Evolutionary conservation across 2,113 vertebrate genomes (phyloP).

Genomic region (Typhlomys cinereus): DNA sequence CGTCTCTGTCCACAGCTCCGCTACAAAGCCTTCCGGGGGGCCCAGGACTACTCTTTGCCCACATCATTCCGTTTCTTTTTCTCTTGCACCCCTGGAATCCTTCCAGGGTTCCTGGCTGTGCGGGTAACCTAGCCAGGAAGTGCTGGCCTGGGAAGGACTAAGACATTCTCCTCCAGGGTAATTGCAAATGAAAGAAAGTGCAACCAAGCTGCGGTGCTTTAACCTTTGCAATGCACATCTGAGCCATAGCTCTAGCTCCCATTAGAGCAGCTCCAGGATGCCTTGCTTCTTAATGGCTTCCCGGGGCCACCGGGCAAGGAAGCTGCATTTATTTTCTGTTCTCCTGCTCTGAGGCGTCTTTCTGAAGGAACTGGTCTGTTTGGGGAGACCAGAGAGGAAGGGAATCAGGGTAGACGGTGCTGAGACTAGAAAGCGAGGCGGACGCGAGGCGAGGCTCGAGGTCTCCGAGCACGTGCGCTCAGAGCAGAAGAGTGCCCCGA

Average conservation of each 20-base stretch:
- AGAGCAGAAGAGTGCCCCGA: not conserved
- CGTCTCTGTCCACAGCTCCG: too few species aligned
- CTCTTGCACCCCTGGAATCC: not conserved
- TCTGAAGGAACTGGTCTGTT: not conserved
- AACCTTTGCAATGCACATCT: slow-evolving; percentile 62
- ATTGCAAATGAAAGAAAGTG: slow-evolving; percentile 59
- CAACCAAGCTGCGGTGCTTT: slow-evolving; percentile 44
- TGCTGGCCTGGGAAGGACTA: not conserved
- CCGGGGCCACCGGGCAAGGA: slow-evolving; percentile 16
- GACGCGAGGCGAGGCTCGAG: not conserved
- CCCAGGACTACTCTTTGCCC: not conserved
- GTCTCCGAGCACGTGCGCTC: not conserved
- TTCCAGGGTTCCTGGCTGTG: not conserved
- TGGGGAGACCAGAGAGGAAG: not conserved
- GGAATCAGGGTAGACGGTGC: not conserved
- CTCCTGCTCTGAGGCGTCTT: not conserved
- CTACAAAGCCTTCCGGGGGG: too few species aligned
- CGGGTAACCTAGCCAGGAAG: not conserved
- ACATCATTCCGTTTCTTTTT: not conserved
- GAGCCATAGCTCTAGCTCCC: slow-evolving; percentile 30
- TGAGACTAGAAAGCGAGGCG: not conserved
- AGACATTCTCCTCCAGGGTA: slow-evolving; percentile 22
- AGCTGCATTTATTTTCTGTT: slow-evolving; percentile 49
- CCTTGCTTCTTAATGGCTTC: slow-evolving; percentile 49
- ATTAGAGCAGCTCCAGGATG: slow-evolving; percentile 44